Evolutionary conservation across 2,113 vertebrate genomes (phyloP).

Genomic region (Pygathrix nemaeus): DNA sequence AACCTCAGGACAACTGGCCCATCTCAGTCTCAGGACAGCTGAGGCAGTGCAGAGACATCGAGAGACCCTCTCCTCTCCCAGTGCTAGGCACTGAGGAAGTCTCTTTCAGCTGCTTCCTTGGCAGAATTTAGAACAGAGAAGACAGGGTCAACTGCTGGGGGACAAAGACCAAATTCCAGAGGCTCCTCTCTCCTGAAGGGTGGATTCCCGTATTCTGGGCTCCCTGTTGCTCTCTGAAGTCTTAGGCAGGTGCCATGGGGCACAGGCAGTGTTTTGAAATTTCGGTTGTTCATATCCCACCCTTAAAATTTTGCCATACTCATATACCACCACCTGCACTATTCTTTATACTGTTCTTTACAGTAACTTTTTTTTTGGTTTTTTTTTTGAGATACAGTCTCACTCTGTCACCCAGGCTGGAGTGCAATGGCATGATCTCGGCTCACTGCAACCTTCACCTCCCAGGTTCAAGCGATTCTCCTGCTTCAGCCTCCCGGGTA

Average conservation of each 20-base stretch:
- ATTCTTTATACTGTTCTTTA: background rate
- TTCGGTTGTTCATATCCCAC: background rate
- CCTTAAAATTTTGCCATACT: background rate
- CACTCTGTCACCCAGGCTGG: too few species aligned
- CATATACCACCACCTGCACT: background rate
- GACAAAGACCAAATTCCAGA: background rate
- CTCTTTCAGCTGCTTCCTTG: background rate
- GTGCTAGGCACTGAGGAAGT: background rate
- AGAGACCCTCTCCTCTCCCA: background rate
- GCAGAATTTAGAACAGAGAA: background rate
- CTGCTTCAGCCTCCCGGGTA: too few species aligned
- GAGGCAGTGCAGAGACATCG: background rate
- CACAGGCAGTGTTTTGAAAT: background rate
- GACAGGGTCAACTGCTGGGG: background rate
- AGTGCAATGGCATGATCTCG: too few species aligned
- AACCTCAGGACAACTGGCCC: background rate
- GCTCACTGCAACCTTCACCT: too few species aligned
- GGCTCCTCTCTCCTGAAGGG: background rate
- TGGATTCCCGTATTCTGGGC: background rate
- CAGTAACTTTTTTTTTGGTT: background rate
- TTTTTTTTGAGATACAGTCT: too few species aligned
- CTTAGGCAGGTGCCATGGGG: background rate
- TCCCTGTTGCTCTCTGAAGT: background rate
- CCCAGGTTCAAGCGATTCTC: too few species aligned
- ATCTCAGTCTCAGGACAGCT: background rate